Base-by-base conservation (phyloP, 2,888 invertebrate species). In the Odontothrips loti region DNA sequence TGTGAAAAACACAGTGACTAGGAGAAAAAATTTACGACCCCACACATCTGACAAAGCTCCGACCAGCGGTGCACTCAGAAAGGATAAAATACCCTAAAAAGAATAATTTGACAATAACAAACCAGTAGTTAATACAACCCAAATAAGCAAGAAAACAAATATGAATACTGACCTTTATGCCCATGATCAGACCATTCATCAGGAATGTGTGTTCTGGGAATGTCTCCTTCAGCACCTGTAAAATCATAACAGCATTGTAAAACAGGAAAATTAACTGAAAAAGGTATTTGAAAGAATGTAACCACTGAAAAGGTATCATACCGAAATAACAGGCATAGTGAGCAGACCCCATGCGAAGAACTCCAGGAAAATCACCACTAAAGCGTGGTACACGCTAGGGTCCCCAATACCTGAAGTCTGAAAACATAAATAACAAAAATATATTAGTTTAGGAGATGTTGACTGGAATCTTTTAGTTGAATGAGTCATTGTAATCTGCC, bases 331-430 rank as follows among this genome's bases (percentile, higher is more conserved):
- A 82, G 99, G 99, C 92, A 98, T 96, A 84, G 99, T 99, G 84
- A 99, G 92, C 84, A 99, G 91, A 81, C 99, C 99, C 99, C 99
- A 99, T 84, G 99, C 97, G 90, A 99, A 99, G 90, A 99, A 99
- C 90, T 99, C 99, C 89, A 99, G 90, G 90, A 99, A 99, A 89
- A 99, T 99, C 86, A 99, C 97, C 87, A 99, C 95, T 88, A 99
- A 90, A 83, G 99, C 99, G 92, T 99, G 99, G 89, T 97, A 97
- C 83, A 99, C 95, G 87, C 96, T 97, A 84, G 99, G 97, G 88
- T 95, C 94, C 84, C 97, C 97, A 87, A 97, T 94, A 85, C 96
- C 96, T 85, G 93, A 93, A 85, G 92, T 92, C 93, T 93, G 90
- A 82, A 85, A 84, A 85, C 84, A 81, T 82, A 84, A 84, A 84